Percentiles rank a stretch among this genome's conserved stretches.
Conservation (phyloP, 2,888 invertebrate genomes). For the Laspeyria flexula region DNA sequence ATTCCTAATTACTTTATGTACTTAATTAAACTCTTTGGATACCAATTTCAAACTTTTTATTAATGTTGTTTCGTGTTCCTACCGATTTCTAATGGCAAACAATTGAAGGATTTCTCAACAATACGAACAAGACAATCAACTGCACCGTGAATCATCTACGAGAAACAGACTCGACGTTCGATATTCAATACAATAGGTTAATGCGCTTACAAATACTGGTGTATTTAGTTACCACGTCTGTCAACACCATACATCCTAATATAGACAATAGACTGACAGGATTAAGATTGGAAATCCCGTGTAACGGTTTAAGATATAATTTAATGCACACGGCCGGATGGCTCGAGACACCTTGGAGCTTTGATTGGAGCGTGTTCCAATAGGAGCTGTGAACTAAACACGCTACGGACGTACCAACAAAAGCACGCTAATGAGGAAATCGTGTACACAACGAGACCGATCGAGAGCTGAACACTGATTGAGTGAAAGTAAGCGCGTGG, state of each 20-base stretch:
- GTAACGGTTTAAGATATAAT: slow-evolving; percentile 20
- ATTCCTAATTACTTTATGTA: background rate
- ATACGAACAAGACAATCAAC: slow-evolving; percentile 36
- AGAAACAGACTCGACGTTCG: slow-evolving; percentile 32
- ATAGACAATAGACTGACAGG: slow-evolving; percentile 11
- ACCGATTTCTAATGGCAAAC: slow-evolving; percentile 22
- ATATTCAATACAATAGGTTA: slow-evolving; percentile 49
- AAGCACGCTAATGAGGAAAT: slow-evolving; percentile 81
- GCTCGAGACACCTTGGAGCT: slow-evolving; percentile 58
- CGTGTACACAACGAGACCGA: slow-evolving; percentile 64
- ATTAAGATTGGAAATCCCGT: slow-evolving; percentile 34
- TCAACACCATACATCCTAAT: slow-evolving; percentile 25
- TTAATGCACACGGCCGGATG: slow-evolving; percentile 38
- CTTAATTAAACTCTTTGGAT: background rate
- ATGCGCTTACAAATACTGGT: slow-evolving; percentile 47
- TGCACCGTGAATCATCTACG: slow-evolving; percentile 44
- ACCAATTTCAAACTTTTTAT: background rate
- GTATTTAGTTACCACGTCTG: slow-evolving; percentile 42
- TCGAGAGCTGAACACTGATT: slow-evolving; percentile 64
- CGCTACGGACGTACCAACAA: slow-evolving; percentile 64
- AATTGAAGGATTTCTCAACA: slow-evolving; percentile 19
- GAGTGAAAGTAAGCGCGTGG: slow-evolving; percentile 73
- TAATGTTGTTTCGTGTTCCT: background rate
- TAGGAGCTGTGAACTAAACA: slow-evolving; percentile 48
- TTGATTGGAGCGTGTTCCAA: slow-evolving; percentile 66